Evolutionary conservation across 2,888 invertebrate genomes (phyloP).

Genomic region (Lepidocyrtinus sp.): DNA sequence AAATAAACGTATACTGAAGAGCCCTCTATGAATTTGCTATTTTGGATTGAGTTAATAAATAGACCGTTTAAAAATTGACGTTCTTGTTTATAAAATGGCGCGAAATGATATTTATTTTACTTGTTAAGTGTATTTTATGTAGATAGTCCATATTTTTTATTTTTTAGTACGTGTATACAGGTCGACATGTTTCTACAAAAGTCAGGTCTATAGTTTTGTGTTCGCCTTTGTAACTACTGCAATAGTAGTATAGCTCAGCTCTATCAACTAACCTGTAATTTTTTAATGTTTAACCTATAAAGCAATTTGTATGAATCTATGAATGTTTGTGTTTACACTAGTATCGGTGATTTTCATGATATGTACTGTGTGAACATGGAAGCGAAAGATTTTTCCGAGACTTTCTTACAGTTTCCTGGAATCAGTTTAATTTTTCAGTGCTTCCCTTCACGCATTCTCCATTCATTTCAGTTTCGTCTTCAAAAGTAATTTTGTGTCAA

Average conservation of each 20-base stretch:
- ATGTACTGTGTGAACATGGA: not conserved
- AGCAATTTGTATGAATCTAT: too few species aligned
- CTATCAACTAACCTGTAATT: not conserved
- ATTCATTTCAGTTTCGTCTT: not conserved
- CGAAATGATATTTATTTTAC: too few species aligned
- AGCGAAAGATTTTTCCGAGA: not conserved
- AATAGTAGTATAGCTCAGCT: not conserved
- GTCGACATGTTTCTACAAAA: constrained; percentile 46
- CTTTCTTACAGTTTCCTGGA: not conserved
- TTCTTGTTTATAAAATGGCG: too few species aligned
- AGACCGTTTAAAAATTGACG: too few species aligned
- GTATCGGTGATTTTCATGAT: too few species aligned
- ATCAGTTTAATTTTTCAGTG: not conserved
- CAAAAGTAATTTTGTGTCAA: too few species aligned
- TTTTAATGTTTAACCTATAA: too few species aligned
- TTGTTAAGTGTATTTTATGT: too few species aligned
- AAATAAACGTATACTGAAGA: too few species aligned
- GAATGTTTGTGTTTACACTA: too few species aligned
- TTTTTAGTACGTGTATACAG: constrained; percentile 36
- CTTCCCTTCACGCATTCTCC: not conserved
- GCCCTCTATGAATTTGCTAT: too few species aligned
- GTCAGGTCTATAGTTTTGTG: constrained; percentile 34
- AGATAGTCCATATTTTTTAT: not conserved
- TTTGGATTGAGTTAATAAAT: too few species aligned
- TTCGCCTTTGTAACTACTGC: not conserved